phyloP scores from a whole-genome alignment of 2,797 vertebrate genomes.

The Cercopithecus hamlyni region DNA sequence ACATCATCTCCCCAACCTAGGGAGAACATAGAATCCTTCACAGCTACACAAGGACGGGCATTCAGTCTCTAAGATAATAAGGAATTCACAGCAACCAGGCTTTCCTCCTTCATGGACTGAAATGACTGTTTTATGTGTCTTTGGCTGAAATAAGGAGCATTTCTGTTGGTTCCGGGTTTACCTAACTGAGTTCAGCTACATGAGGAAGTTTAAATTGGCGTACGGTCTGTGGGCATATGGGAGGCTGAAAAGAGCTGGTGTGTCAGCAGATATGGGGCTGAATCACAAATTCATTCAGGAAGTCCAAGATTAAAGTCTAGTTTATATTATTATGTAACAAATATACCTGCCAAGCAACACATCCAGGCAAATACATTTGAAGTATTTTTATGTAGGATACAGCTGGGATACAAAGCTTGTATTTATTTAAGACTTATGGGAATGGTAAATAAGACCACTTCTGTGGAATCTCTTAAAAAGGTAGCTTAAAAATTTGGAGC shows the following conservation, averaged over 20 bases:
- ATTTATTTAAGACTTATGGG: constrained; percentile 34
- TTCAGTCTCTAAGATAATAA: constrained; percentile 58
- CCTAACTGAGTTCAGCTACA: constrained; percentile 42
- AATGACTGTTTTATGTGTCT: constrained; percentile 53
- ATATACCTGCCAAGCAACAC: constrained; percentile 62
- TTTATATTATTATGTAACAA: constrained; percentile 64
- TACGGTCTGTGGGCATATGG: neutral
- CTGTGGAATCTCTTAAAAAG: constrained; percentile 13
- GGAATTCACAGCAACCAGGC: constrained; percentile 65
- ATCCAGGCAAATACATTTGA: constrained; percentile 50
- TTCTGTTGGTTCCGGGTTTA: constrained; percentile 70
- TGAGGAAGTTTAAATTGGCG: constrained; percentile 75
- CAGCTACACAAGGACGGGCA: constrained; percentile 57
- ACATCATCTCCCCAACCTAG: neutral
- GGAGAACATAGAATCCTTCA: constrained; percentile 54
- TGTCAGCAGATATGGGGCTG: constrained; percentile 53
- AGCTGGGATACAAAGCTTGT: constrained; percentile 37
- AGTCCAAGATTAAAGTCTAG: constrained; percentile 53
- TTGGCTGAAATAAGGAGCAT: constrained; percentile 65
- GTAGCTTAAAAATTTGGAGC: constrained; percentile 17
- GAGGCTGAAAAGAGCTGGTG: constrained; percentile 63
- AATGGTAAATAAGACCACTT: constrained; percentile 12
- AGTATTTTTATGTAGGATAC: constrained; percentile 40
- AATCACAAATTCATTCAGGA: constrained; percentile 62
- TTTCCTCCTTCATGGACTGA: neutral